Percentiles rank a stretch among this genome's conserved stretches.
Conservation (phyloP, 2,113 vertebrate species). For the Colaptes auratus region DNA sequence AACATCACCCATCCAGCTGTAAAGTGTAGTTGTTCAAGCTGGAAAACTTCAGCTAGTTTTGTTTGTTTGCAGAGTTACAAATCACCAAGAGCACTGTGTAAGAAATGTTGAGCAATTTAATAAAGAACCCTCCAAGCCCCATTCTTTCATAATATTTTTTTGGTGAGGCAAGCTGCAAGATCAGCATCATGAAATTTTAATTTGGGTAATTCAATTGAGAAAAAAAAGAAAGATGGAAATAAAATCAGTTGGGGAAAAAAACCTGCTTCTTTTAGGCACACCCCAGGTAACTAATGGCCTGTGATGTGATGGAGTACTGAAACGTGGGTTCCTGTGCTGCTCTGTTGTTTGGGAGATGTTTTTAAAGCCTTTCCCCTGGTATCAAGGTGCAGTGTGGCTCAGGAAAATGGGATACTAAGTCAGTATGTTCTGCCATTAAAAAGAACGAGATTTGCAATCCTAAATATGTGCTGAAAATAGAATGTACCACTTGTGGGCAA, state of each 20-base stretch:
- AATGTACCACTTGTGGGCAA: neutral
- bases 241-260: neutral
- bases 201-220: neutral
- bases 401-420: neutral
- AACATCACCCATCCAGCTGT: neutral
- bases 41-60: neutral
- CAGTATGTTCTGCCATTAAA: neutral
- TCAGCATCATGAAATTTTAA: neutral
- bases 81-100: neutral
- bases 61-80: neutral
- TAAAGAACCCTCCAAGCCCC: neutral
- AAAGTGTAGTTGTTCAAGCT: neutral
- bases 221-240: neutral
- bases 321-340: neutral
- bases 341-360: neutral
- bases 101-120: neutral
- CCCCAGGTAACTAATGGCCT: neutral
- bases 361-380: neutral
- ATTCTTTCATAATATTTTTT: neutral
- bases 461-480: conserved; percentile 36
- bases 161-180: neutral
- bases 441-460: neutral
- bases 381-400: neutral
- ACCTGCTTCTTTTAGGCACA: neutral
- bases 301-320: neutral